Conservation (phyloP, 2,113 vertebrate genomes). For the Turnix velox region DNA sequence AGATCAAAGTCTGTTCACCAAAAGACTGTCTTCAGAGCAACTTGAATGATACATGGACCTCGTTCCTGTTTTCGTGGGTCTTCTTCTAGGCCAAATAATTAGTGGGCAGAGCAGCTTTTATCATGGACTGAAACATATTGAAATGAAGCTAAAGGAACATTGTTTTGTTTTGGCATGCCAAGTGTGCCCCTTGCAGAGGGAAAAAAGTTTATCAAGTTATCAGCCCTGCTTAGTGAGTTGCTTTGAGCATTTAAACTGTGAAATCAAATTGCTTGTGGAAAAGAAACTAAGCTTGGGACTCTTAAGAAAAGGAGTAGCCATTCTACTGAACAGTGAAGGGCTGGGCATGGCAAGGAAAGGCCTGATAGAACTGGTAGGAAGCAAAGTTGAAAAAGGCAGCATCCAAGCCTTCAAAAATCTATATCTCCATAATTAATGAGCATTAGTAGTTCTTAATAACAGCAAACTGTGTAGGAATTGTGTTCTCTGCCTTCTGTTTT, state of each 20-base stretch:
- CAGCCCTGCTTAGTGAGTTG: neutral
- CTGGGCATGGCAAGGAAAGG: too few species aligned
- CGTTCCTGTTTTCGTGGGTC: neutral
- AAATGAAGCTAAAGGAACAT: neutral
- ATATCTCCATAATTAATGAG: neutral
- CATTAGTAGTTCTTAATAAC: neutral
- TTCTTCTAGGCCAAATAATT: neutral
- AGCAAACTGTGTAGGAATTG: neutral
- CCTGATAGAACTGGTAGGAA: too few species aligned
- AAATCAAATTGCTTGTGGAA: neutral
- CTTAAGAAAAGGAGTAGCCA: neutral
- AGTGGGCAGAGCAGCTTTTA: neutral
- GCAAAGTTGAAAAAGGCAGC: neutral
- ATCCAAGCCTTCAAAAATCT: neutral
- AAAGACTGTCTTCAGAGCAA: neutral
- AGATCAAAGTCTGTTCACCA: neutral
- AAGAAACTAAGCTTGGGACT: neutral
- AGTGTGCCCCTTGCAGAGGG: neutral
- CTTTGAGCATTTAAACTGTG: neutral
- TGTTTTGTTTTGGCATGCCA: neutral
- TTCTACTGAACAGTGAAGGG: neutral
- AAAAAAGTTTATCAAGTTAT: neutral
- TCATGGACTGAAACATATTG: neutral
- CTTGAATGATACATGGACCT: neutral
- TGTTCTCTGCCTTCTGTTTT: neutral